phyloP scores from a whole-genome alignment of 23 tunicate species.

The Trididemnum clinides region DNA sequence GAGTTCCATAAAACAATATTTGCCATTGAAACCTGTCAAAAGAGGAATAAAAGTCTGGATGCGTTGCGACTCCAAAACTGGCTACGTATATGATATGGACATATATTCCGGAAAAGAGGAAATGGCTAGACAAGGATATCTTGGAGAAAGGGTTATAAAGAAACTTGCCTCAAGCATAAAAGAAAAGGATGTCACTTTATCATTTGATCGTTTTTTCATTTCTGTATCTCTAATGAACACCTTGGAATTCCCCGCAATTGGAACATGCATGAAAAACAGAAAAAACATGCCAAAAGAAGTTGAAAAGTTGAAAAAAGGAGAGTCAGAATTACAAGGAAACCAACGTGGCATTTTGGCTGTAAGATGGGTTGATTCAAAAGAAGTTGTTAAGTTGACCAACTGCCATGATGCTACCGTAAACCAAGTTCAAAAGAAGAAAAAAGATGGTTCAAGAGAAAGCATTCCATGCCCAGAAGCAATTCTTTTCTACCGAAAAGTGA shows the following conservation, averaged over 20 bases:
- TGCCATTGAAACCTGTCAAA: constrained; percentile 37
- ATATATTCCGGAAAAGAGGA: constrained; percentile 26
- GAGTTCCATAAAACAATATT: constrained; percentile 16
- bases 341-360: constrained; percentile 11
- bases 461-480: constrained; percentile 40
- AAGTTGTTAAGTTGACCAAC: constrained; percentile 28
- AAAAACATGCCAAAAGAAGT: constrained; percentile 28
- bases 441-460: constrained; percentile 37
- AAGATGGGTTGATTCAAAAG: constrained; percentile 20
- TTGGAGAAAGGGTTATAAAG: constrained; percentile 36
- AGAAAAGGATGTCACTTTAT: constrained; percentile 21
- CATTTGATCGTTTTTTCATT: constrained; percentile 43
- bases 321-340: constrained; percentile 24
- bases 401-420: constrained; percentile 13
- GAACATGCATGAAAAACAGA: constrained; percentile 31
- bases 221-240: constrained; percentile 35
- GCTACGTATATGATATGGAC: constrained; percentile 17
- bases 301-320: constrained; percentile 5
- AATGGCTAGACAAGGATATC: constrained; percentile 10
- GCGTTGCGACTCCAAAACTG: constrained; percentile 32
- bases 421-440: constrained; percentile 26
- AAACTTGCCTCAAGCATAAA: constrained; percentile 40
- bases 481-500: constrained; percentile 14
- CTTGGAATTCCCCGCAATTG: constrained; percentile 15
- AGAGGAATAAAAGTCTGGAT: constrained; percentile 35